Percentiles rank a stretch among this genome's conserved stretches.
These are phyloP conservation scores for Acrocephalus kingi DNA, from an alignment of 2,113 vertebrate genomes.

Conservation along the genomic window DNA sequence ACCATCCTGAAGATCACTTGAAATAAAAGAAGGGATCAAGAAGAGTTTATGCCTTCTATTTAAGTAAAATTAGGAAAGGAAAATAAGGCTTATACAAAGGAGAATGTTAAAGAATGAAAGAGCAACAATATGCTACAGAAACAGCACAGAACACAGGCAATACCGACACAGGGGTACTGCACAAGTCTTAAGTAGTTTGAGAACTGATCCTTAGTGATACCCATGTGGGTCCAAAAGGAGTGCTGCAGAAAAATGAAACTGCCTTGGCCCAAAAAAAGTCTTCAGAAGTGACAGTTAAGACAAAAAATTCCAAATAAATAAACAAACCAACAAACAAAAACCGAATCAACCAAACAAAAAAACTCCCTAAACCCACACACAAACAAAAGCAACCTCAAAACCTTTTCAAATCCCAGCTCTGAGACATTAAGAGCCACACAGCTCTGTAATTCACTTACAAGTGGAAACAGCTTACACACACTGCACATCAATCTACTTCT, in stretches of 20 bases:
- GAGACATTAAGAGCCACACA: not conserved
- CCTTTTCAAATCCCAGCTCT: not conserved
- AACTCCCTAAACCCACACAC: not conserved
- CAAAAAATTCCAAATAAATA: not conserved
- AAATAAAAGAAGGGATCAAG: not conserved
- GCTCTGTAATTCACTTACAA: not conserved
- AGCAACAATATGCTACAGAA: not conserved
- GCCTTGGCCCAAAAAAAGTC: not conserved
- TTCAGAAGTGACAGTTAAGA: not conserved
- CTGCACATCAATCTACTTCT: not conserved
- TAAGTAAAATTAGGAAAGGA: not conserved
- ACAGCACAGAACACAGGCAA: not conserved
- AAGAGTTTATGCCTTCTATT: not conserved
- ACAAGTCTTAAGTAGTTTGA: not conserved
- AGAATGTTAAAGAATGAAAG: not conserved
- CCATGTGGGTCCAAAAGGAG: not conserved
- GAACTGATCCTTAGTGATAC: not conserved
- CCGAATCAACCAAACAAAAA: accelerated
- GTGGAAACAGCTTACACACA: not conserved
- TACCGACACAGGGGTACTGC: not conserved
- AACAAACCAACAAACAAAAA: not conserved
- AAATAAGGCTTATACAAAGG: not conserved
- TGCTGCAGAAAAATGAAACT: not conserved
- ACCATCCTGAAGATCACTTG: not conserved
- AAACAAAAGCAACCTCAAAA: not conserved